Conservation (phyloP, 2,113 vertebrate genomes). For the Ornithorhynchus anatinus region DNA sequence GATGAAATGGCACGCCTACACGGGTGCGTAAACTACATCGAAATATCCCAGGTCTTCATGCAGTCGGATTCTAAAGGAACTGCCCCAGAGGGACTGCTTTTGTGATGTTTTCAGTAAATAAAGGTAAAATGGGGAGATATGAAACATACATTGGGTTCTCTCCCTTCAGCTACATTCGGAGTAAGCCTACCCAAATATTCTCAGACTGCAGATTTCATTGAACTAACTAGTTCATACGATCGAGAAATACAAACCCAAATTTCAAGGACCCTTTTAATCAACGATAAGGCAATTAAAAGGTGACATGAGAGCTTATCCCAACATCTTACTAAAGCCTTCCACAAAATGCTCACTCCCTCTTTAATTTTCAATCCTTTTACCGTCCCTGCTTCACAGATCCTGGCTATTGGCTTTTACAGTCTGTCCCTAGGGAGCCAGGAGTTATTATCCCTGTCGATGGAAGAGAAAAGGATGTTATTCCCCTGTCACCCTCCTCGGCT, state of each 20-base stretch:
- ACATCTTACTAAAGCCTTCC: slow-evolving; percentile 65
- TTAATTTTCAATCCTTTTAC: slow-evolving; percentile 98
- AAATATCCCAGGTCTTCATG: too few species aligned
- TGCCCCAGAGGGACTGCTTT: too few species aligned
- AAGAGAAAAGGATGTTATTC: slow-evolving; percentile 99
- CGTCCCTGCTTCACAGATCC: slow-evolving; percentile 96
- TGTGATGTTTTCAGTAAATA: neutral
- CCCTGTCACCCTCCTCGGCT: slow-evolving; percentile 91
- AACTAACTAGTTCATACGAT: neutral
- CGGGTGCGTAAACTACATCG: too few species aligned
- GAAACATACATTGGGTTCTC: neutral
- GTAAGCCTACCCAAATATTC: neutral
- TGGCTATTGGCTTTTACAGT: slow-evolving; percentile 99
- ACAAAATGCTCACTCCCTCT: slow-evolving; percentile 79
- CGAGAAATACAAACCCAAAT: slow-evolving; percentile 45
- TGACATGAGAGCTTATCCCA: slow-evolving; percentile 69
- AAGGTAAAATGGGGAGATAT: neutral
- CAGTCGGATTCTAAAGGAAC: too few species aligned
- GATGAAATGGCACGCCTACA: too few species aligned
- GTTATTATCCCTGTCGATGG: slow-evolving; percentile 99
- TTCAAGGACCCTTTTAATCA: slow-evolving; percentile 20
- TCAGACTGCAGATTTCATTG: neutral
- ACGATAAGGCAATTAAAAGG: slow-evolving; percentile 63
- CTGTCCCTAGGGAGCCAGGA: slow-evolving; percentile 97
- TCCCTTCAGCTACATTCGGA: neutral